Base-by-base conservation (phyloP, 2,888 invertebrate species). In the Himalopsyche kuldschensis region DNA sequence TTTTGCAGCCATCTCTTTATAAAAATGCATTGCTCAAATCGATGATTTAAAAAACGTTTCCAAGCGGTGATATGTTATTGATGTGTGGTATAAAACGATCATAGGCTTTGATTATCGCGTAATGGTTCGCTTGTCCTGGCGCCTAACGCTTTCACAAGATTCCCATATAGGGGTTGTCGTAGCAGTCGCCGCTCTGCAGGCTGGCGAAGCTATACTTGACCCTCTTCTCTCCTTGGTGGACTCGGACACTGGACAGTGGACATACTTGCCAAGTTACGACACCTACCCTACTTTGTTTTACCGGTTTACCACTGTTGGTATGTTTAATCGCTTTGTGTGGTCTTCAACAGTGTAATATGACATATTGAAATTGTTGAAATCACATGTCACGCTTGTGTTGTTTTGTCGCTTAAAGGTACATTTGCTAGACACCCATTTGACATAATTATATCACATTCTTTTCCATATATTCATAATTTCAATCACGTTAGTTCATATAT, bases 211-310 rank as follows among this genome's bases (percentile, higher is more conserved):
- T 78, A 78, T 55, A 78, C 79, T 84, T 84, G 84, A 84, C 84
- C 84, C 84, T 84, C 82, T 84, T 84, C 84, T 79, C 48, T 47
- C 81, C 81, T 55, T 48, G 32, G 20, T 46, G 24, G 69, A 31
- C 27, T 47, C 48, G 41, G 63, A 47, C 81, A 81, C 75, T 76
- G 69, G 78, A 78, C 78, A 78, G 30, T 78, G 47, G 47, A 79
- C 46, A 75, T 17, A 35, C 75, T 69, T 32, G 41, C 31, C 69
- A 32, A 55, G 81, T 82, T 82, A 82, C 84, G 76, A 84, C 82
- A 84, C 84, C 84, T 84, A 84, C 82, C 84, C 84, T 84, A 84
- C 84, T 80, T 84, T 80, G 78, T 82, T 77, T 79, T 84, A 84
- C 84, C 84, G 81, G 81, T 81, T 81, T 81, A 63, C 79, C 79